Conservation (phyloP, 2,797 vertebrate species). For the Arctocebus calabarensis region DNA sequence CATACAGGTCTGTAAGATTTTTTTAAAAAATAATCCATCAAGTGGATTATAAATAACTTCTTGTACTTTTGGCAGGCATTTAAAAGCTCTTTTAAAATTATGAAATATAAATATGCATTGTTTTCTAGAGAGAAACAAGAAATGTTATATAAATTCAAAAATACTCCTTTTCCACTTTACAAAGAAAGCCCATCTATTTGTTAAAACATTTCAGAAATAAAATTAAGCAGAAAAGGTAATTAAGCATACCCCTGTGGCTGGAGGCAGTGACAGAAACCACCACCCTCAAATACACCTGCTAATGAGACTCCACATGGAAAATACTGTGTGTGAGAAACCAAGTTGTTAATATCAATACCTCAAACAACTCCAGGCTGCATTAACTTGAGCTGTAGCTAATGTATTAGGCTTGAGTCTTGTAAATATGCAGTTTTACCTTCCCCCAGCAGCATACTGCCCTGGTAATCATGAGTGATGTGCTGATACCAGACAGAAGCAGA, state of each 20-base stretch:
- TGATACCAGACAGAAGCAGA: constrained; percentile 34
- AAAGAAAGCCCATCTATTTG: constrained; percentile 6
- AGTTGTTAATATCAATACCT: constrained; percentile 15
- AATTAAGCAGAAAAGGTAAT: constrained; percentile 59
- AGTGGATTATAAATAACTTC: constrained; percentile 49
- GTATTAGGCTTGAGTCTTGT: background rate
- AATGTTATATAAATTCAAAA: constrained; percentile 61
- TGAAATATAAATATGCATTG: constrained; percentile 30
- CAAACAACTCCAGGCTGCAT: constrained; percentile 29
- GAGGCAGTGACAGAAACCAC: constrained; percentile 11
- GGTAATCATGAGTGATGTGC: background rate
- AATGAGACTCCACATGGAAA: constrained; percentile 7
- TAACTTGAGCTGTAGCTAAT: constrained; percentile 9
- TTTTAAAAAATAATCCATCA: background rate
- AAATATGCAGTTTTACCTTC: constrained; percentile 5
- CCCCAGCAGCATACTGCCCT: background rate
- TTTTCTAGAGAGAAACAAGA: constrained; percentile 55
- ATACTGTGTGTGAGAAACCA: constrained; percentile 31
- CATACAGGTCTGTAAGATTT: background rate
- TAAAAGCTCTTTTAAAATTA: constrained; percentile 46
- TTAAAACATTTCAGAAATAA: constrained; percentile 44
- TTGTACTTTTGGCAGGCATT: constrained; percentile 22
- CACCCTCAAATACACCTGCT: background rate
- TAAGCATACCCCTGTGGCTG: background rate
- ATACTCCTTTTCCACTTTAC: constrained; percentile 25